phyloP scores from a whole-genome alignment of 2,113 vertebrate genomes.

The Nicator chloris region DNA sequence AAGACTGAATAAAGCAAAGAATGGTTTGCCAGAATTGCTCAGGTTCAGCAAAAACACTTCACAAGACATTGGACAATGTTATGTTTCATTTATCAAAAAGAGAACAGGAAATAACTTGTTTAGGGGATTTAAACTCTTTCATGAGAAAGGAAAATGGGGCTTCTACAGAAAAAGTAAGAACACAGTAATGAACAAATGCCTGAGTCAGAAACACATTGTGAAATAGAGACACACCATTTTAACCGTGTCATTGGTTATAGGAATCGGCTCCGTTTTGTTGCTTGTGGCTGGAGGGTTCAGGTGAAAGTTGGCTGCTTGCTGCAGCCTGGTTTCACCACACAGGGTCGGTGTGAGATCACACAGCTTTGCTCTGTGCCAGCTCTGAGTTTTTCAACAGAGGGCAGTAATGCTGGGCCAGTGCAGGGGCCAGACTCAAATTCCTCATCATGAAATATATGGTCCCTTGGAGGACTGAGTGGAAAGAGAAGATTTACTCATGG shows the following conservation, averaged over 20 bases:
- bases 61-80: background rate
- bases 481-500: background rate
- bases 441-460: accelerated
- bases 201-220: background rate
- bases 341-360: background rate
- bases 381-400: too few relatives aligned
- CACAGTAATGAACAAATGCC: background rate
- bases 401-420: background rate
- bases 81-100: background rate
- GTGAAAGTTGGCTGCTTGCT: background rate
- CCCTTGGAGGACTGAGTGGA: background rate
- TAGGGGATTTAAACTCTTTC: background rate
- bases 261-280: background rate
- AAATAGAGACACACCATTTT: background rate
- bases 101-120: background rate
- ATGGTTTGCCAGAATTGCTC: background rate
- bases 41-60: background rate
- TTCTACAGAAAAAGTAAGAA: background rate
- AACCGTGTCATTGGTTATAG: background rate
- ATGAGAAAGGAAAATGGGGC: background rate
- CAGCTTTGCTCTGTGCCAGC: background rate
- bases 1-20: background rate
- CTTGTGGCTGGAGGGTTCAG: background rate
- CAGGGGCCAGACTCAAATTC: background rate
- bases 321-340: background rate